These are phyloP conservation scores for Sitobion miscanthi DNA, from an alignment of 1,140 invertebrate genomes.

Conservation along the genomic window DNA sequence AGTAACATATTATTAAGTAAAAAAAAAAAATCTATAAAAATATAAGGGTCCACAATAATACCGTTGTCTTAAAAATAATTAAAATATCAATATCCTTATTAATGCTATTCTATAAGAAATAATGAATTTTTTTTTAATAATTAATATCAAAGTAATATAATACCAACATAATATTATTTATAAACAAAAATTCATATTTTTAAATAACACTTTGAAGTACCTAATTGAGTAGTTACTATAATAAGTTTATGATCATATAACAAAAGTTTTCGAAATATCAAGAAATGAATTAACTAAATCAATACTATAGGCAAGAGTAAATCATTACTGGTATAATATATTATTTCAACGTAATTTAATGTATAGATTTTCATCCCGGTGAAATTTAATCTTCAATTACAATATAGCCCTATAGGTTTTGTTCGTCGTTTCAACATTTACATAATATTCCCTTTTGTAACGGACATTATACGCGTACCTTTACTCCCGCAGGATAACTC, in stretches of 20 bases:
- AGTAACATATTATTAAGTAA: too few species aligned
- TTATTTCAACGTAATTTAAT: not conserved
- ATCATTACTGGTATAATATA: not conserved
- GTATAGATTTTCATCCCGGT: not conserved
- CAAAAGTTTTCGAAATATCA: not conserved
- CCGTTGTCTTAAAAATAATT: too few species aligned
- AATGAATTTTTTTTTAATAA: too few species aligned
- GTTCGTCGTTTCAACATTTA: not conserved
- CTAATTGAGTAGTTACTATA: not conserved
- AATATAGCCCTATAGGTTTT: not conserved
- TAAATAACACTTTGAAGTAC: not conserved
- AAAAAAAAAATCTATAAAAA: too few species aligned
- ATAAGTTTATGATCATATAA: not conserved
- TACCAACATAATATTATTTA: not conserved
- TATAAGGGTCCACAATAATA: not conserved
- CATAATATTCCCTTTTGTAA: not conserved
- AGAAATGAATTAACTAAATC: not conserved
- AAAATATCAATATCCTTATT: too few species aligned
- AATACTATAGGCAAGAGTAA: not conserved
- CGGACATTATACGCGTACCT: not conserved
- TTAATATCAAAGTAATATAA: too few species aligned
- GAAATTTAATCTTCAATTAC: not conserved
- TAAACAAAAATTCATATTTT: not conserved
- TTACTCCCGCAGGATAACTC: not conserved
- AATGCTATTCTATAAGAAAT: too few species aligned